Evolutionary conservation across 35 echinoderm and acorn worm species (phyloP).

Genomic region (Ptychodera flava): DNA sequence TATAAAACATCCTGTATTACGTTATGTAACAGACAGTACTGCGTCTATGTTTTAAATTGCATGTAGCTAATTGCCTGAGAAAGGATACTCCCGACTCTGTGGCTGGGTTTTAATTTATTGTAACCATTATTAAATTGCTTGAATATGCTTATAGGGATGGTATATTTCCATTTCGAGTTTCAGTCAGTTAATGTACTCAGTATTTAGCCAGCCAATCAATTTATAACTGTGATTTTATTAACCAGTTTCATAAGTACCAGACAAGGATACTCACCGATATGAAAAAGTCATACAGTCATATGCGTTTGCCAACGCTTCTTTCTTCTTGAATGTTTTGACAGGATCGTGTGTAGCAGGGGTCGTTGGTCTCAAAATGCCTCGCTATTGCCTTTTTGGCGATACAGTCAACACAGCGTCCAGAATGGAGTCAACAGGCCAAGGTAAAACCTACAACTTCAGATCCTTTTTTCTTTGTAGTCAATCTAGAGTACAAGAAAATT

Average conservation of each 20-base stretch:
- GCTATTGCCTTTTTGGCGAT: not conserved
- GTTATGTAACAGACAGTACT: too few species aligned
- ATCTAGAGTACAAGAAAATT: not conserved
- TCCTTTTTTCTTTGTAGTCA: not conserved
- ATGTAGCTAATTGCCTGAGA: too few species aligned
- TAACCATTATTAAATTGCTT: too few species aligned
- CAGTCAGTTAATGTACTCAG: not conserved
- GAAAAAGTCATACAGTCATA: too few species aligned
- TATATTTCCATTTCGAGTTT: not conserved
- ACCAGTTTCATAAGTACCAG: not conserved
- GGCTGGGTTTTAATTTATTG: too few species aligned
- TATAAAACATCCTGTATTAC: too few species aligned
- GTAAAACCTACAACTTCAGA: not conserved
- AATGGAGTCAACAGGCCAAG: not conserved
- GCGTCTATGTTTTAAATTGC: too few species aligned
- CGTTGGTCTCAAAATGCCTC: not conserved
- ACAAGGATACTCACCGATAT: not conserved
- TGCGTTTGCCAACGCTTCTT: not conserved
- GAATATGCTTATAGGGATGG: too few species aligned
- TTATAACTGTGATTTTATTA: too few species aligned
- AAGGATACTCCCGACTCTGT: too few species aligned
- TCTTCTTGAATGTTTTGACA: not conserved
- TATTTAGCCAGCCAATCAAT: not conserved
- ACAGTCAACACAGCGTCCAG: not conserved
- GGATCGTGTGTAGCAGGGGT: not conserved